Evolutionary conservation across 2,888 invertebrate genomes (phyloP).

Genomic region (Lymantria dispar): DNA sequence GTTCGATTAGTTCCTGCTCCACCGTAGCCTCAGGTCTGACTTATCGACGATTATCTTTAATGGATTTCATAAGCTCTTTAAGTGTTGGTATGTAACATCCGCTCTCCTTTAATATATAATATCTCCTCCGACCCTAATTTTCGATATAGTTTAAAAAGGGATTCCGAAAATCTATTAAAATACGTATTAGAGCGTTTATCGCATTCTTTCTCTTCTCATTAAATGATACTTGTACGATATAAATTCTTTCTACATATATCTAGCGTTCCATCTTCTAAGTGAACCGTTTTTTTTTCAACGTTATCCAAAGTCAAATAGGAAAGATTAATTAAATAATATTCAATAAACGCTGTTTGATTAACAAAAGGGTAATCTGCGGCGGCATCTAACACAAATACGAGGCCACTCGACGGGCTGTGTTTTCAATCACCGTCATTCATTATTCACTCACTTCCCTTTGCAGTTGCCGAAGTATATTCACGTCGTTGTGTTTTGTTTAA

Average conservation of each 20-base stretch:
- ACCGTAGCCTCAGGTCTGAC: conserved; percentile 57
- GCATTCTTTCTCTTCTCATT: conserved; percentile 12
- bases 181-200: conserved; percentile 43
- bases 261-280: conserved; percentile 34
- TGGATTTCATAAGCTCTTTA: conserved; percentile 70
- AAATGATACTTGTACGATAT: conserved; percentile 22
- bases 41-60: conserved; percentile 76
- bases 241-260: conserved; percentile 30
- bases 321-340: conserved; percentile 79
- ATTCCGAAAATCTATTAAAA: conserved; percentile 38
- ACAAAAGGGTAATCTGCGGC: conserved; percentile 79
- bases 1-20: conserved; percentile 76
- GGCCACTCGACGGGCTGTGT: conserved; percentile 68
- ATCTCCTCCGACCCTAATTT: conserved; percentile 57
- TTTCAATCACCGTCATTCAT: conserved; percentile 80
- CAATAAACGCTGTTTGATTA: conserved; percentile 79
- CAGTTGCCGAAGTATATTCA: conserved; percentile 72
- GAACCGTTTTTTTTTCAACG: conserved; percentile 38
- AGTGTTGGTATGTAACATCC: conserved; percentile 62
- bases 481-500: conserved; percentile 75
- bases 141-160: neutral
- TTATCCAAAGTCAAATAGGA: conserved; percentile 67
- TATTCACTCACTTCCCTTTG: conserved; percentile 79
- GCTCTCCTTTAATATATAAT: conserved; percentile 51
- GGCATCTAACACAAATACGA: conserved; percentile 79